Evolutionary conservation across 2,113 vertebrate species (phyloP).

Genomic region (Pedetes capensis): DNA sequence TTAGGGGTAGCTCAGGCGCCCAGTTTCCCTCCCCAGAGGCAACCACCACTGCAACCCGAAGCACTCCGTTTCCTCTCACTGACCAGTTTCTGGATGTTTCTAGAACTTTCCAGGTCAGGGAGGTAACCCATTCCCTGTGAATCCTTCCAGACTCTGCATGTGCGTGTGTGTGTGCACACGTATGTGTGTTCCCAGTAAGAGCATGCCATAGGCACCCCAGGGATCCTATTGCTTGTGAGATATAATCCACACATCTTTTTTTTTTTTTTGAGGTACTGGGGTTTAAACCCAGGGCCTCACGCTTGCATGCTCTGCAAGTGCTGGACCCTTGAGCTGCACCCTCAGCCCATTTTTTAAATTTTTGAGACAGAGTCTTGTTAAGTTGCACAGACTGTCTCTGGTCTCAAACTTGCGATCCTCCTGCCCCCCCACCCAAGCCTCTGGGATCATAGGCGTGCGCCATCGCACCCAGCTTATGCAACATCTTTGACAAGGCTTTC

Average conservation of each 20-base stretch:
- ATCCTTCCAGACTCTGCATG: not conserved
- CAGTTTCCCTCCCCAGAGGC: not conserved
- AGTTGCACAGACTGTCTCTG: too few species aligned
- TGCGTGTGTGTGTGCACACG: not conserved
- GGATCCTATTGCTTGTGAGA: not conserved
- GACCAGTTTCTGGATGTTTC: not conserved
- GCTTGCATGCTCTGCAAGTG: too few species aligned
- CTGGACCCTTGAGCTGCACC: too few species aligned
- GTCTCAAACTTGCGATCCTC: too few species aligned
- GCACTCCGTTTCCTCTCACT: not conserved
- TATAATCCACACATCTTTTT: too few species aligned
- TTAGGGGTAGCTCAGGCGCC: not conserved
- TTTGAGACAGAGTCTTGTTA: too few species aligned
- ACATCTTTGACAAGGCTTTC: not conserved
- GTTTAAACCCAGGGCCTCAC: too few species aligned
- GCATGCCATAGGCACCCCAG: fast-evolving
- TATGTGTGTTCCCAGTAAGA: not conserved
- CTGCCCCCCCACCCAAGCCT: too few species aligned
- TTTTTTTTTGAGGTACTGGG: too few species aligned
- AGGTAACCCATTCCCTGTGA: not conserved
- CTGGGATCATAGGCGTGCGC: too few species aligned
- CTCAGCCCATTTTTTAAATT: too few species aligned
- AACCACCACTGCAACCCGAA: not conserved
- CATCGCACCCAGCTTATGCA: too few species aligned
- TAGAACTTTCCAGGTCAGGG: not conserved